Evolutionary conservation across 2,797 vertebrate genomes (phyloP), one percentile per base, ranked within the genome.

Genomic region (Halcyon chelicuti): DNA sequence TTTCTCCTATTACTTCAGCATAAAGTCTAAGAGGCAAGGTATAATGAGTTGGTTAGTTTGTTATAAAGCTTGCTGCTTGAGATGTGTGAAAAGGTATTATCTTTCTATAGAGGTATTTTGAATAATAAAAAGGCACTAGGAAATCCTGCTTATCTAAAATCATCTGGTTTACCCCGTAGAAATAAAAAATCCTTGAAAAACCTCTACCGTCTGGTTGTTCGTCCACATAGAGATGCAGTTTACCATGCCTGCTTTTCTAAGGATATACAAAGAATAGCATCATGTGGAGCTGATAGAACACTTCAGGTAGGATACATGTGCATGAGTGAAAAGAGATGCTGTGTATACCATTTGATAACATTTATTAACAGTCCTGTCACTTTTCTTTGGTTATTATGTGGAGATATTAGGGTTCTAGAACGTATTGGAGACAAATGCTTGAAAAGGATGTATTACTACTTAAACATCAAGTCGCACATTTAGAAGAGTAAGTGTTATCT

Each of bases 181-280:
- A 99, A 99, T 95, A 99, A 99, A 96, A 98, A 96, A 67, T 98
- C 97, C 47, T 98, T 99, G 94, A 98, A 99, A 97, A 99, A 98
- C 90, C 98, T 99, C 90, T 99, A 98, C 70, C 99, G 97, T 40
- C 97, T 99, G 96, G 99, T 99, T 90, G 98, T 99, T 91, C 99
- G 99, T 79, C 99, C 99, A 15, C 99, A 99, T 40, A 99, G 98
- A 97, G 99, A 99, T 95, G 98, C 99, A 55, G 97, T 99, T 93
- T 99, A 99, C 97, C 98, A 99, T 18, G 99, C 99, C 66, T 99
- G 99, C 96, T 99, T 99, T 98, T 99, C 99, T 72, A 98, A 98
- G 47, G 98, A 99, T 35, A 99, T 98, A 72, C 94, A 98, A 88
- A 99, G 98, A 97, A 99, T 99, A 58, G 99, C 99, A 84, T 99